Percentiles rank a stretch among this genome's conserved stretches.
phyloP scores from a whole-genome alignment of 2,888 invertebrate genomes.

The Caenorhabditis sp. region DNA sequence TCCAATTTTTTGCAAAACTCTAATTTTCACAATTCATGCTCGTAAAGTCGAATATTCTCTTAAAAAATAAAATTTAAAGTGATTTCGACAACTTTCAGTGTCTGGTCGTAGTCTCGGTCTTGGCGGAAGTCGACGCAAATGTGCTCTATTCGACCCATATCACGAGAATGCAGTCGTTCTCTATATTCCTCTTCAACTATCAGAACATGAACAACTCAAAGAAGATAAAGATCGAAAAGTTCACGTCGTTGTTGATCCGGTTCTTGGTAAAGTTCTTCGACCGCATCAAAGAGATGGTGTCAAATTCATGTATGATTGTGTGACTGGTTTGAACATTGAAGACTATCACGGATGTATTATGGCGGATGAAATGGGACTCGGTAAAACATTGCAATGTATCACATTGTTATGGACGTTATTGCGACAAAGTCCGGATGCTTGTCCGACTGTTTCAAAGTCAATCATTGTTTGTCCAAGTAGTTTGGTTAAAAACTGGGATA shows the following conservation, averaged over 20 bases:
- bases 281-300: constrained; percentile 99
- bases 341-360: constrained; percentile 86
- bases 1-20: too few relatives aligned
- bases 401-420: constrained; percentile 78
- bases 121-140: constrained; percentile 51
- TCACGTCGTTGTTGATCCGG: constrained; percentile 96
- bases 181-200: constrained; percentile 82
- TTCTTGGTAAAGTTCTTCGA: constrained; percentile 85
- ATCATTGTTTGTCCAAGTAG: constrained; percentile 97
- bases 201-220: constrained; percentile 87
- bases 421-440: constrained; percentile 89
- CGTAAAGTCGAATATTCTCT: not conserved
- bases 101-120: constrained; percentile 63
- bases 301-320: constrained; percentile 98
- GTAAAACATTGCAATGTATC: constrained; percentile 97
- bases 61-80: constrained; percentile 1
- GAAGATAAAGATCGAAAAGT: constrained; percentile 77
- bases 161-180: constrained; percentile 78
- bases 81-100: constrained; percentile 56
- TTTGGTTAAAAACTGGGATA: constrained; percentile 97
- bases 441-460: constrained; percentile 87
- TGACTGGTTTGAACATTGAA: constrained; percentile 81
- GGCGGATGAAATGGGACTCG: constrained; percentile 95
- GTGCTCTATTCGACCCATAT: constrained; percentile 67
- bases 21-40: not conserved